Evolutionary conservation across 2,113 vertebrate genomes (phyloP).

Genomic region (Solenodon paradoxus): DNA sequence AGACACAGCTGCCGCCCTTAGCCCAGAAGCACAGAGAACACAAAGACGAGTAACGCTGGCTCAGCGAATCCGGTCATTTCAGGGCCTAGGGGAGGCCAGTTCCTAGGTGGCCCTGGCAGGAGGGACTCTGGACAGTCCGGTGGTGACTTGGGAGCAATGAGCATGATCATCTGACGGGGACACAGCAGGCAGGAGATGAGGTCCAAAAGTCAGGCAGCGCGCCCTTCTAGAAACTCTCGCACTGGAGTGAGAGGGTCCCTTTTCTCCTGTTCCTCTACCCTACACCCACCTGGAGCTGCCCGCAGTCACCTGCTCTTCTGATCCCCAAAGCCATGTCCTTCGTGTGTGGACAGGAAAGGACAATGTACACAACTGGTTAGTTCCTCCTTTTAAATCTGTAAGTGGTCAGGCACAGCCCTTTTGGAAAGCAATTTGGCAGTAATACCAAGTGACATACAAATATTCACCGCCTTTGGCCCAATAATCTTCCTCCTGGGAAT

Average conservation of each 20-base stretch:
- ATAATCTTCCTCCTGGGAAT: constrained; percentile 69
- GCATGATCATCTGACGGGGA: neutral
- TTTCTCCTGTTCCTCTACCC: too few relatives aligned
- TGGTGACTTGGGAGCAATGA: neutral
- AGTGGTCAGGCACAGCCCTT: constrained; percentile 47
- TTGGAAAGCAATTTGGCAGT: constrained; percentile 68
- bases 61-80: neutral
- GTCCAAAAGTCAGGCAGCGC: neutral
- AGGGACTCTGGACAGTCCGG: neutral
- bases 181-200: neutral
- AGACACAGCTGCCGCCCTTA: neutral
- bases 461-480: constrained; percentile 57
- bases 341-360: neutral
- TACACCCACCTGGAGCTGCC: neutral
- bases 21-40: neutral
- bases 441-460: constrained; percentile 65
- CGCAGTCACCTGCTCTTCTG: neutral
- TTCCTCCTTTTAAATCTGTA: constrained; percentile 24
- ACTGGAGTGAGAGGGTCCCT: neutral
- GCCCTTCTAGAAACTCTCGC: neutral
- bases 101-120: neutral
- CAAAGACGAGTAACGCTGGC: neutral
- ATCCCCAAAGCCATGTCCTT: neutral
- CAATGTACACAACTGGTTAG: neutral
- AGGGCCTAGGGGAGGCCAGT: neutral